Conservation (phyloP, 1,140 invertebrate genomes). For the Heterodera schachtii region DNA sequence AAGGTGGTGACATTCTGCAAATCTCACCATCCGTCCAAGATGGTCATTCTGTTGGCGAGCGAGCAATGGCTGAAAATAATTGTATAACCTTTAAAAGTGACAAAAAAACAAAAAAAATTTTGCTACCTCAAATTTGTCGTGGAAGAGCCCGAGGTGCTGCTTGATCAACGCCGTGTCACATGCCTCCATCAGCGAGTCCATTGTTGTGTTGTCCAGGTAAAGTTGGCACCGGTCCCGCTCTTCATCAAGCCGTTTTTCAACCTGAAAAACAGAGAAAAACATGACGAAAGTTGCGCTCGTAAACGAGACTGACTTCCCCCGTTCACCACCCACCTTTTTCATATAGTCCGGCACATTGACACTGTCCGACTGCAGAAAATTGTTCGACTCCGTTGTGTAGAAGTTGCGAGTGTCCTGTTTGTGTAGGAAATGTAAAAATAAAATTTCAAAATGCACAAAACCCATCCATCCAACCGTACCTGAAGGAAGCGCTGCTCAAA, state of each 20-base stretch:
- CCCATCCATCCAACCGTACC: not conserved
- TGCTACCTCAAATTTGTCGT: conserved; percentile 94
- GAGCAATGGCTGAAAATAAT: conserved; percentile 70
- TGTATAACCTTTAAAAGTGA: not conserved
- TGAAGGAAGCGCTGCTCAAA: conserved; percentile 93
- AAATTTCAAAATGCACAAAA: not conserved
- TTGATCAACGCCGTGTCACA: conserved; percentile 95
- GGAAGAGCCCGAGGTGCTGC: conserved; percentile 93
- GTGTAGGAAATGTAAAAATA: not conserved
- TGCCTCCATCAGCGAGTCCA: conserved; percentile 79
- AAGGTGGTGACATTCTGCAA: too few species aligned
- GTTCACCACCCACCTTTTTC: conserved; percentile 80
- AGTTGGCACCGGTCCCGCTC: conserved; percentile 88
- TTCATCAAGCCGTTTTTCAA: conserved; percentile 85
- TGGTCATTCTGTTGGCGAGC: conserved; percentile 89
- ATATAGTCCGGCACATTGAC: conserved; percentile 96
- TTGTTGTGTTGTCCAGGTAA: conserved; percentile 91
- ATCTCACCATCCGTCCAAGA: conserved; percentile 81
- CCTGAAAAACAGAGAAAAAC: too few species aligned
- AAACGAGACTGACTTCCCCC: too few species aligned
- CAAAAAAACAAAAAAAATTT: conserved; percentile 24
- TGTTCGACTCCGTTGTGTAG: conserved; percentile 84
- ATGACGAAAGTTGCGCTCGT: too few species aligned
- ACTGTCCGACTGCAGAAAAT: conserved; percentile 68
- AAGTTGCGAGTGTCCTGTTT: conserved; percentile 88